These are phyloP conservation scores for Hydrophis major DNA, from an alignment of 2,797 vertebrate genomes.

Conservation along the genomic window DNA sequence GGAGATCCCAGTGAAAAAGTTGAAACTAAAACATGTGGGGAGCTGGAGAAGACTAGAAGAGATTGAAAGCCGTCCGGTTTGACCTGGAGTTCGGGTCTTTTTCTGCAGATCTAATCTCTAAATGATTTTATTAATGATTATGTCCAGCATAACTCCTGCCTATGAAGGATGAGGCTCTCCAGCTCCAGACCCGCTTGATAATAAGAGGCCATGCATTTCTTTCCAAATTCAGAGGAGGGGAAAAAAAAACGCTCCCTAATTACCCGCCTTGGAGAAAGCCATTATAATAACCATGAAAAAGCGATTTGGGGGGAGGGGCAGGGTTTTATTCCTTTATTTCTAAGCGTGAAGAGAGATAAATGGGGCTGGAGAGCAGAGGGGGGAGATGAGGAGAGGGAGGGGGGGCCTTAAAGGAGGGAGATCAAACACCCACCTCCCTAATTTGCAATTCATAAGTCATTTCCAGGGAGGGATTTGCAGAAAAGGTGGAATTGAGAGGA, in stretches of 20 bases:
- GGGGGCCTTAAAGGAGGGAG: neutral
- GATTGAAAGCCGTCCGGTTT: neutral
- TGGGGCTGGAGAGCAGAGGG: neutral
- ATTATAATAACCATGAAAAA: neutral
- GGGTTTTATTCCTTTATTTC: neutral
- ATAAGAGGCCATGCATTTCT: neutral
- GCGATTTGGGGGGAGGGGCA: neutral
- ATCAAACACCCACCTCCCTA: neutral
- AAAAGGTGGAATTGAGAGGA: conserved; percentile 37
- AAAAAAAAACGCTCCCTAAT: neutral
- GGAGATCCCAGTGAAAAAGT: neutral
- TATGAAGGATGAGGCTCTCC: neutral
- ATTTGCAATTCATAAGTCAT: conserved; percentile 1
- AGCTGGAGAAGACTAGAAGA: neutral
- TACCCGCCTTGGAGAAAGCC: neutral
- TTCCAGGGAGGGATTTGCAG: conserved; percentile 30
- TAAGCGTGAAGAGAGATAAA: neutral
- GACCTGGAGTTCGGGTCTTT: neutral
- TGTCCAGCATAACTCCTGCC: neutral
- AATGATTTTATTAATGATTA: neutral
- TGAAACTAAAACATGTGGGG: neutral
- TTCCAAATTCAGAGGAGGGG: neutral
- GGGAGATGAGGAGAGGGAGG: neutral
- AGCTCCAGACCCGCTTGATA: neutral
- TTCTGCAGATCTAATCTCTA: neutral